Evolutionary conservation across 2,888 invertebrate species (phyloP).

Genomic region (Neocrepidodera transversa): DNA sequence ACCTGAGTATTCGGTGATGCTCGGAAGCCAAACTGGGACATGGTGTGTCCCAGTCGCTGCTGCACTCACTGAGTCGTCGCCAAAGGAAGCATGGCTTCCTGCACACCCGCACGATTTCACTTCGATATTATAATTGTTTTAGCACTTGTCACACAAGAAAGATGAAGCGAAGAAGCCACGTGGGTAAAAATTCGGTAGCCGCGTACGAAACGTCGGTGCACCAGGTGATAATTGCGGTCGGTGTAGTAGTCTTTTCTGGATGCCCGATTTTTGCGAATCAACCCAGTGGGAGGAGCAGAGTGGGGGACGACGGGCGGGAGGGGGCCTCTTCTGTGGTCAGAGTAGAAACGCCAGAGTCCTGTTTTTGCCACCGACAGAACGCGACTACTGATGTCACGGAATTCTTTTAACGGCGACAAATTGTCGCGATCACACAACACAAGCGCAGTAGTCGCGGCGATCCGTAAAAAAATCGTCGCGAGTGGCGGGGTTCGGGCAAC

Average conservation of each 20-base stretch:
- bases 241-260: slow-evolving; percentile 64
- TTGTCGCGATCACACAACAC: slow-evolving; percentile 62
- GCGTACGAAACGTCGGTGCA: slow-evolving; percentile 44
- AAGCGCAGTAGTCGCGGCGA: slow-evolving; percentile 60
- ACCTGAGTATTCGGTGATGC: slow-evolving; percentile 73
- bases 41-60: slow-evolving; percentile 65
- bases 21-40: slow-evolving; percentile 74
- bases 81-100: slow-evolving; percentile 58
- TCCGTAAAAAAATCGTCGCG: slow-evolving; percentile 56
- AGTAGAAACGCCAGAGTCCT: slow-evolving; percentile 52
- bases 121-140: slow-evolving; percentile 13
- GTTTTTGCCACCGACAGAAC: slow-evolving; percentile 62
- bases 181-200: slow-evolving; percentile 49
- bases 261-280: slow-evolving; percentile 62
- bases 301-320: slow-evolving; percentile 62
- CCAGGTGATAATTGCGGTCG: slow-evolving; percentile 62
- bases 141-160: slow-evolving; percentile 17
- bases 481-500: slow-evolving; percentile 44
- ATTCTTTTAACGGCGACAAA: slow-evolving; percentile 63
- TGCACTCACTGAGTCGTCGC: slow-evolving; percentile 59
- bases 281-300: slow-evolving; percentile 64
- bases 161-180: slow-evolving; percentile 38
- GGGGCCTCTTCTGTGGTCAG: slow-evolving; percentile 59
- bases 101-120: slow-evolving; percentile 47
- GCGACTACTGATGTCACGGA: slow-evolving; percentile 62